Percentiles rank a stretch among this genome's conserved stretches.
phyloP scores from a whole-genome alignment of 1,140 invertebrate species.

The Reticulitermes speratus region DNA sequence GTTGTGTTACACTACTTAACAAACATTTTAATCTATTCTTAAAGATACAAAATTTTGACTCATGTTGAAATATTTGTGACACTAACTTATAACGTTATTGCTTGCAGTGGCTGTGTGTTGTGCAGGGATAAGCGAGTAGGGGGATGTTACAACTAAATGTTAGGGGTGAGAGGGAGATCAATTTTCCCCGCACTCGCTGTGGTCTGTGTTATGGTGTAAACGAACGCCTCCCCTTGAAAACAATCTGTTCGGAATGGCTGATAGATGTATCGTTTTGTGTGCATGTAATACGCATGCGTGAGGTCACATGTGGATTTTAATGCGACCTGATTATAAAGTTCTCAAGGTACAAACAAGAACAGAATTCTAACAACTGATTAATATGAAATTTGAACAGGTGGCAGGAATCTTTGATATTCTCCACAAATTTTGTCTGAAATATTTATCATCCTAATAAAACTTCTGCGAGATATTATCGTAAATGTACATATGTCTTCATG shows the following conservation, averaged over 20 bases:
- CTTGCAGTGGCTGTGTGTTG: background rate
- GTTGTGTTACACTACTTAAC: no score
- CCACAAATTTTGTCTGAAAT: no score
- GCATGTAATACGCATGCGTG: background rate
- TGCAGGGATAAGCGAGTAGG: background rate
- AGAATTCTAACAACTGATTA: no score
- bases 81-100: background rate
- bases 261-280: background rate
- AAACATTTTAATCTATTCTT: no score
- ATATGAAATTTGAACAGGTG: no score
- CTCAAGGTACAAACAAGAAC: background rate
- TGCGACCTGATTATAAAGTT: background rate
- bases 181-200: background rate
- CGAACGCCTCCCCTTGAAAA: background rate
- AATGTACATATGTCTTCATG: no score
- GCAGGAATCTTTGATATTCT: no score
- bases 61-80: background rate
- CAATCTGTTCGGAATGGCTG: conserved; percentile 13
- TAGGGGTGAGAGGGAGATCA: conserved; percentile 6
- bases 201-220: conserved; percentile 18
- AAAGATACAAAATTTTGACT: no score
- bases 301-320: conserved; percentile 11
- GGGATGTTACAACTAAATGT: conserved; percentile 16
- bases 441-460: no score
- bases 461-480: no score